Evolutionary conservation across 2,888 invertebrate species (phyloP), one percentile per base, ranked within the genome.

Genomic region (Sesia bembeciformis): DNA sequence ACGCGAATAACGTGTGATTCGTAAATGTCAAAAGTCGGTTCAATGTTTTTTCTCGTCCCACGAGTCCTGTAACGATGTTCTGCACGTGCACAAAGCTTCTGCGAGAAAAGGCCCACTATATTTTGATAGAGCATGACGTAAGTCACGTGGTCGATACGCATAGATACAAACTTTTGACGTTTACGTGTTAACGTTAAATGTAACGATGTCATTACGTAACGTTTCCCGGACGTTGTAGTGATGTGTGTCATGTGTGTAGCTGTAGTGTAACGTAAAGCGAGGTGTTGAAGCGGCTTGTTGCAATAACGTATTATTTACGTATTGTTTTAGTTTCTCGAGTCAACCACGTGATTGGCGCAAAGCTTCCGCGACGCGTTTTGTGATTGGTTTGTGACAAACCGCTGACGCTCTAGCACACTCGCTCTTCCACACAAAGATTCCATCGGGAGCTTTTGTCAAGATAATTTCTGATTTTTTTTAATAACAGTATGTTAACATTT

Each of bases 11-110:
- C 88, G 87, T 84, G 86, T 70, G 78, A 78, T 77, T 76, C 80
- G 86, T 82, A 83, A 85, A 85, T 84, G 88, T 85, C 83, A 79
- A 84, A 82, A 82, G 84, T 81, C 77, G 69, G 76, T 79, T 74
- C 67, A n/a, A 8, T 49, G 49, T 3, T 49, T 49, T 49, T 23
- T 8, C 63, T 64, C 67, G 62, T 62, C 58, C 61, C 62, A 42
- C 7, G 7, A 42, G 7, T 8, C 58, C 49, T 59, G 58, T 66
- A 66, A 67, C 61, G 64, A 85, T 85, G 84, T 85, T 85, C 64
- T 85, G 84, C 70, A 78, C 84, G 68, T 85, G 84, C 70, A 78
- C 84, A 68, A 85, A 75, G 70, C 68, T 87, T 57, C 74, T 84
- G 53, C 78, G 76, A 65, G 88, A 84, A 62, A 87, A 77, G 72